A percentile compares a stretch with the other conserved stretches of the same genome.
Evolutionary conservation across 2,113 vertebrate genomes (phyloP).

Genomic region (Paralichthys olivaceus): DNA sequence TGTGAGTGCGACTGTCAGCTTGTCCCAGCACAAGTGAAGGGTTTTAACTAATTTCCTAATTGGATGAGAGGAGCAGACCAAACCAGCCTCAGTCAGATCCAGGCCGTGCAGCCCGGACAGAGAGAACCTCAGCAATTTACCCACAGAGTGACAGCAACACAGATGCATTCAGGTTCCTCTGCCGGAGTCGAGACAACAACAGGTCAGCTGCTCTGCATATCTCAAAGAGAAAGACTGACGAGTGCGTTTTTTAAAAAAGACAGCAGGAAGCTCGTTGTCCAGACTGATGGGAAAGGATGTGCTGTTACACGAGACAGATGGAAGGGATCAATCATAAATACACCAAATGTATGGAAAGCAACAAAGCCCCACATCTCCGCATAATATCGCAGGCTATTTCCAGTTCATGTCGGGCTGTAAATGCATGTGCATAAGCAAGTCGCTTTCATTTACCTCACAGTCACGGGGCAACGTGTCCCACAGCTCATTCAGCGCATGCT

Average conservation of each 20-base stretch:
- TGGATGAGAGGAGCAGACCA: conserved; percentile 76
- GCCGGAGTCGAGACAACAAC: conserved; percentile 42
- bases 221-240: conserved; percentile 62
- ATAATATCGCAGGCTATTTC: conserved; percentile 65
- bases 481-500: conserved; percentile 77
- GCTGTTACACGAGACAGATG: conserved; percentile 40
- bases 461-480: conserved; percentile 73
- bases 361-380: conserved; percentile 39
- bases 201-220: conserved; percentile 41
- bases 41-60: conserved; percentile 81
- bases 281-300: conserved; percentile 51
- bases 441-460: conserved; percentile 75
- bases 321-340: conserved; percentile 53
- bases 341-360: conserved; percentile 56
- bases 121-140: conserved; percentile 72
- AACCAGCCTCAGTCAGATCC: conserved; percentile 51
- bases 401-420: conserved; percentile 56
- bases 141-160: conserved; percentile 69
- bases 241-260: background rate
- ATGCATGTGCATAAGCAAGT: conserved; percentile 76
- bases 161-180: conserved; percentile 52
- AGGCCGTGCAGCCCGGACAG: conserved; percentile 70
- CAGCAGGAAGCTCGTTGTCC: conserved; percentile 31
- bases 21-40: conserved; percentile 67
- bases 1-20: conserved; percentile 49